Evolutionary conservation across 1,140 invertebrate genomes (phyloP).

Genomic region (Dendroctonus ponderosae): DNA sequence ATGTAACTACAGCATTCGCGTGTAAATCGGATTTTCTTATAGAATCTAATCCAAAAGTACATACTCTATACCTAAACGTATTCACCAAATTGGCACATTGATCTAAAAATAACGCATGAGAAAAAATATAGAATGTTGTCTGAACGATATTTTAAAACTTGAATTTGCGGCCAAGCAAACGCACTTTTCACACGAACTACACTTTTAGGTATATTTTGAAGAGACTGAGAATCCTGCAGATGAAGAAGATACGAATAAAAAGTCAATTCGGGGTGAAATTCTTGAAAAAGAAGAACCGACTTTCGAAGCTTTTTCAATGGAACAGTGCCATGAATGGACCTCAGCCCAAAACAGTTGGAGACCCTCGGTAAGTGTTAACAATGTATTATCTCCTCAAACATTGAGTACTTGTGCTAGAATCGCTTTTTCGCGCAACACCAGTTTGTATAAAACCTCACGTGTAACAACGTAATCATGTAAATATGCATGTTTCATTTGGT

Average conservation of each 20-base stretch:
- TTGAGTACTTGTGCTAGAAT: not conserved
- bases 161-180: too few species aligned
- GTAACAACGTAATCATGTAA: not conserved
- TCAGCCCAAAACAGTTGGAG: not conserved
- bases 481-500: not conserved
- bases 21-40: too few species aligned
- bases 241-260: conserved; percentile 24
- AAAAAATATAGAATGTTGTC: not conserved
- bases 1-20: too few species aligned
- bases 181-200: too few species aligned
- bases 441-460: not conserved
- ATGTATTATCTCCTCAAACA: not conserved
- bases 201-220: conserved; percentile 26
- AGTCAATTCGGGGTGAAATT: conserved; percentile 20
- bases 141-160: not conserved
- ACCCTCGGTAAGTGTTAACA: not conserved
- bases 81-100: too few species aligned
- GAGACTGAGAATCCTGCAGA: conserved; percentile 28
- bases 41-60: too few species aligned
- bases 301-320: conserved; percentile 30
- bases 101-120: not conserved
- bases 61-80: too few species aligned
- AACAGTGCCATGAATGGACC: conserved; percentile 1
- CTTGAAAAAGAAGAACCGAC: conserved; percentile 23
- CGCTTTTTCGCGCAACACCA: too few species aligned